These are phyloP conservation scores for Rhynchotus rufescens DNA, from an alignment of 2,797 vertebrate genomes.

Conservation along the genomic window DNA sequence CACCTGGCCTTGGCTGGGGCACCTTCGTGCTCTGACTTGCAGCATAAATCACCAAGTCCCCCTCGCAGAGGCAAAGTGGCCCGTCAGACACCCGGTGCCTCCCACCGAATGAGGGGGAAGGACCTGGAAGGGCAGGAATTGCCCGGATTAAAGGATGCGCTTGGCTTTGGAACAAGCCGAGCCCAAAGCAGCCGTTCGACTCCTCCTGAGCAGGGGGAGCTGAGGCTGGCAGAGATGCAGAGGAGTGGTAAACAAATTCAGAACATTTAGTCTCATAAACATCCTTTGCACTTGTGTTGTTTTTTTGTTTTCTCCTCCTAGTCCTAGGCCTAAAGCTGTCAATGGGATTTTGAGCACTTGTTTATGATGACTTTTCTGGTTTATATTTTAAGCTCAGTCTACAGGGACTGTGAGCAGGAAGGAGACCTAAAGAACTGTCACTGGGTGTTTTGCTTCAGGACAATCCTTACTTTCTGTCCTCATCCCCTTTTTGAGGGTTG, in stretches of 20 bases:
- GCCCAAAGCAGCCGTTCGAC: not conserved
- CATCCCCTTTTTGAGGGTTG: not conserved
- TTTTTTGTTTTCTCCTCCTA: not conserved
- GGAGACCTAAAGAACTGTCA: not conserved
- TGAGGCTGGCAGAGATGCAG: slow-evolving; percentile 16
- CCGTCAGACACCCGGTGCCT: not conserved
- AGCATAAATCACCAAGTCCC: not conserved
- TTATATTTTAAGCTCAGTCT: not conserved
- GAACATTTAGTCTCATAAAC: slow-evolving; percentile 60
- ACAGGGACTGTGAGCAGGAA: not conserved
- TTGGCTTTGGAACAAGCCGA: not conserved
- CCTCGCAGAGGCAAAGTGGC: not conserved
- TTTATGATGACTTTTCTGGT: slow-evolving; percentile 20
- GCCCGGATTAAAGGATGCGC: not conserved
- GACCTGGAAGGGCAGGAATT: not conserved
- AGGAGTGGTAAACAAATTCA: slow-evolving; percentile 57
- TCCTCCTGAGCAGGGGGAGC: not conserved
- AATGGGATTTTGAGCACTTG: slow-evolving; percentile 6
- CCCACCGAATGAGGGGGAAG: not conserved
- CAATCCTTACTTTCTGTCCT: not conserved
- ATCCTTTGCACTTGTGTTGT: slow-evolving; percentile 40
- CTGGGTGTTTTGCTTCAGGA: fast-evolving
- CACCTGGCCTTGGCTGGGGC: not conserved
- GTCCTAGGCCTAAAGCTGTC: slow-evolving; percentile 45
- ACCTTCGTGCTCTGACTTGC: not conserved